These are phyloP conservation scores for Papilio protenor DNA, from an alignment of 2,888 invertebrate genomes.

Conservation along the genomic window DNA sequence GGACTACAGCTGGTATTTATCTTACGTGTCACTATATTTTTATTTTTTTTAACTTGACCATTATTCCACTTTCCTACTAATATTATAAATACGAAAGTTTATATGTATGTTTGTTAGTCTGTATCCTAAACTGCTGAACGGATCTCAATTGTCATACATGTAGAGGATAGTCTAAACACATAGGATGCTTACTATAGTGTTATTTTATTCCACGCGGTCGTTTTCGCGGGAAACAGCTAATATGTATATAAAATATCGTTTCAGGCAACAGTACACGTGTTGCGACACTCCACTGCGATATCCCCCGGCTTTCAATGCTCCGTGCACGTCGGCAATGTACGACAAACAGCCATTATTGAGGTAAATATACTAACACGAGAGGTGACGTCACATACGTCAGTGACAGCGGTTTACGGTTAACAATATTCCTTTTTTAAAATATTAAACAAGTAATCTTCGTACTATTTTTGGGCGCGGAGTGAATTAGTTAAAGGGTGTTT, in stretches of 20 bases:
- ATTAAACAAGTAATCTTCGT: background rate
- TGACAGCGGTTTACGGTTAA: background rate
- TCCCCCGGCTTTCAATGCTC: constrained; percentile 95
- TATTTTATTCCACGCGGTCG: too few relatives aligned
- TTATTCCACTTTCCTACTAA: too few relatives aligned
- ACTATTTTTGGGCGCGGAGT: background rate
- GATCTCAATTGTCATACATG: too few relatives aligned
- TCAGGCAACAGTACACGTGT: constrained; percentile 94
- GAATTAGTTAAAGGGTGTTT: background rate
- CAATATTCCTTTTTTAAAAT: background rate
- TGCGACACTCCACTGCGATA: constrained; percentile 94
- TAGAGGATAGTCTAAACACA: too few relatives aligned
- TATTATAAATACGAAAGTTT: too few relatives aligned
- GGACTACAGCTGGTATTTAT: too few relatives aligned
- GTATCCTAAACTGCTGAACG: too few relatives aligned
- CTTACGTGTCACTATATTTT: too few relatives aligned
- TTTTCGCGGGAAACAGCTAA: background rate
- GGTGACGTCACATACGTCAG: background rate
- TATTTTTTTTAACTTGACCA: too few relatives aligned
- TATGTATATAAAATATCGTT: background rate
- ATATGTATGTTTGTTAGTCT: too few relatives aligned
- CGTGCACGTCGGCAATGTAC: constrained; percentile 97
- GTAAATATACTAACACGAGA: constrained; percentile 59
- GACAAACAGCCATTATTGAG: constrained; percentile 96
- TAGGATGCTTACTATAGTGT: too few relatives aligned